Percentiles rank a stretch among this genome's conserved stretches.
Conservation (phyloP, 2,888 invertebrate species). For the Cyrtodaria siliqua region DNA sequence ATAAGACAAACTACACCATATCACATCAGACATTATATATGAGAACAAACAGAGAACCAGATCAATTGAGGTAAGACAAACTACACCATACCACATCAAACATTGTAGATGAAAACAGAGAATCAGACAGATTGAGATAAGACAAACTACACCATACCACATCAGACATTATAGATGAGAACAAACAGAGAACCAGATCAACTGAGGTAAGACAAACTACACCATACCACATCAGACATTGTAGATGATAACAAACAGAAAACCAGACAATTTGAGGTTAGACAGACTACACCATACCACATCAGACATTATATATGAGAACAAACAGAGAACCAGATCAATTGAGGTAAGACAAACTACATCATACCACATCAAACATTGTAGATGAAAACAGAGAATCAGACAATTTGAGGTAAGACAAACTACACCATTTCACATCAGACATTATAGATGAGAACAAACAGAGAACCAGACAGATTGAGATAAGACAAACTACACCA, state of each 20-base stretch:
- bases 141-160: neutral
- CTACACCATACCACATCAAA: conserved; percentile 77
- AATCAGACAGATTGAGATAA: conserved; percentile 30
- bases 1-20: conserved; percentile 80
- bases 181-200: too few relatives aligned
- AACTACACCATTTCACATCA: conserved; percentile 77
- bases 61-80: conserved; percentile 80
- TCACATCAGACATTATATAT: conserved; percentile 75
- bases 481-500: conserved; percentile 80
- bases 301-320: conserved; percentile 77
- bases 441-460: conserved; percentile 78
- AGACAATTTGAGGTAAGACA: too few relatives aligned
- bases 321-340: too few relatives aligned
- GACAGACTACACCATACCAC: conserved; percentile 79
- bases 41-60: conserved; percentile 75
- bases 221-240: conserved; percentile 76
- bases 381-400: too few relatives aligned
- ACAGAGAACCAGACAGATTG: conserved; percentile 74
- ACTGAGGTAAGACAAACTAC: too few relatives aligned
- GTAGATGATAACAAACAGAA: conserved; percentile 76
- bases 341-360: too few relatives aligned
- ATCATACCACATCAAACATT: too few relatives aligned
- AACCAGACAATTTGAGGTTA: conserved; percentile 79
- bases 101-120: conserved; percentile 75
- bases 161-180: too few relatives aligned